Percentiles rank a stretch among this genome's conserved stretches.
phyloP scores from a whole-genome alignment of 2,113 vertebrate genomes.

The Paratilapia polleni region DNA sequence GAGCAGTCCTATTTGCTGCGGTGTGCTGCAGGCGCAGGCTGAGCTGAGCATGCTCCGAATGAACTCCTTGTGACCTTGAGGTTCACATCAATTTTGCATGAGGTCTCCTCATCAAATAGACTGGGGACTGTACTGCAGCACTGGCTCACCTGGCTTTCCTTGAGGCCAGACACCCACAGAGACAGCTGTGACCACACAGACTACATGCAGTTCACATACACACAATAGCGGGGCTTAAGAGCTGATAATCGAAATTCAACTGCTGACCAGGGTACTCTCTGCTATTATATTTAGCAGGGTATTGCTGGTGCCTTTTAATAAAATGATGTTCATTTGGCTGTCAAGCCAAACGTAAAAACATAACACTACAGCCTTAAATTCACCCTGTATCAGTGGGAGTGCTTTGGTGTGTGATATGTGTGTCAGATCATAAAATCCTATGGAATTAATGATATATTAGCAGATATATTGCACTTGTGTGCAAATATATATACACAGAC shows the following conservation, averaged over 20 bases:
- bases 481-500: not conserved
- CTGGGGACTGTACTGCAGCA: slow-evolving; percentile 60
- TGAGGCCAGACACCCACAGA: slow-evolving; percentile 59
- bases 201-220: not conserved
- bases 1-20: slow-evolving; percentile 22
- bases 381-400: not conserved
- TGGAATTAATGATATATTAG: not conserved
- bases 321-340: slow-evolving; percentile 50
- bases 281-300: slow-evolving; percentile 38
- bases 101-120: slow-evolving; percentile 73
- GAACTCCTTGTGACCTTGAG: slow-evolving; percentile 78
- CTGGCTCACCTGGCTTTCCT: slow-evolving; percentile 62
- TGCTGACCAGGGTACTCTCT: slow-evolving; percentile 50
- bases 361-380: slow-evolving; percentile 15
- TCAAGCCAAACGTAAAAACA: slow-evolving; percentile 26
- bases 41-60: slow-evolving; percentile 69
- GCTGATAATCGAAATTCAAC: slow-evolving; percentile 56
- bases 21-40: slow-evolving; percentile 40
- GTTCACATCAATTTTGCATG: slow-evolving; percentile 80
- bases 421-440: not conserved
- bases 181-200: slow-evolving; percentile 38
- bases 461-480: not conserved
- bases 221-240: slow-evolving; percentile 11
- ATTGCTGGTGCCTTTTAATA: slow-evolving; percentile 49
- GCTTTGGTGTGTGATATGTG: not conserved